Evolutionary conservation across 2,113 vertebrate genomes (phyloP), one percentile per base, ranked within the genome.

Genomic region (Brevimyrus niger): DNA sequence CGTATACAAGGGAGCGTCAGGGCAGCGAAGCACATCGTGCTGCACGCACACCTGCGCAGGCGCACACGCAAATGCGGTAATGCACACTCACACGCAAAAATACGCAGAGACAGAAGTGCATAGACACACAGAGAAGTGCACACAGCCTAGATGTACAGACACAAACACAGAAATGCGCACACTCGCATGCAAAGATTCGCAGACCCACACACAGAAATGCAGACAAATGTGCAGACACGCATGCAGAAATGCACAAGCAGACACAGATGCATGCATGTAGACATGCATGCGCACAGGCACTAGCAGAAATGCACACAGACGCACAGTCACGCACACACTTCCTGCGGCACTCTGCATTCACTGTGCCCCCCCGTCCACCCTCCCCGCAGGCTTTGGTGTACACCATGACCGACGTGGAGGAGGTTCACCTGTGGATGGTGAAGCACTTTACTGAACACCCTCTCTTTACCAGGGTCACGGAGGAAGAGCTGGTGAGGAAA

Each of bases 381-480:
- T 92, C 10, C 48, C 48, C 48, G 10, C 47, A 98, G 97, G 97
- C 97, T 65, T 94, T 97, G 92, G 97, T 98, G 0, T 98, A 98
- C 48, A 98, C 97, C 87, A 96, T 96, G 88, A 98, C 97, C 0
- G 97, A 98, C 88, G 97, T 98, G 90, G 95, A 96, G 91, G 97
- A 98, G 55, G 96, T 98, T 0, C 97, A 98, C 84, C 76, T 95
- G 23, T 98, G 97, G 97, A 98, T 98, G 95, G 96, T 97, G 84
- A 96, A 95, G 84, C 97, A 98, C 91, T 98, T 98, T 91, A 95
- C 93, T 27, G 96, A 96, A 86, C 97, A 98, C 91, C 97, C 97
- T 0, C 95, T 98, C 85, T 98, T 98, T 90, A 91, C 94, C 88
- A 94, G 93, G 1, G 96, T 97, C 51, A 58, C 95, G 0, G 92